Evolutionary conservation across 1,140 invertebrate genomes (phyloP), one percentile per base, ranked within the genome.

Genomic region (Neodiprion pinetum): DNA sequence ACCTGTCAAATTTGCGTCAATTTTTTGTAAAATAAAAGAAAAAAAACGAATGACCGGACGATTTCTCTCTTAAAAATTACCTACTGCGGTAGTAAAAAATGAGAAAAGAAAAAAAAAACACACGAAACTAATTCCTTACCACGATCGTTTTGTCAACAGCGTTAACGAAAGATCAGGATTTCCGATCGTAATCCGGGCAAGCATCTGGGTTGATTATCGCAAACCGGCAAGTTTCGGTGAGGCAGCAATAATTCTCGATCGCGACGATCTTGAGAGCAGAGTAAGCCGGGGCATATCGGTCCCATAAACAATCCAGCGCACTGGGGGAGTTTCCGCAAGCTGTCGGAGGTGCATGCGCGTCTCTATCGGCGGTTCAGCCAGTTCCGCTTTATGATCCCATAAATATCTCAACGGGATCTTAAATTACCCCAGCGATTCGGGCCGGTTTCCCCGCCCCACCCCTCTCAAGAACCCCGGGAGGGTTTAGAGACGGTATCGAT

Each of bases 401-500:
- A 86, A 86, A 85, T 85, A 86, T 86, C 79, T 84, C 83, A 84
- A 85, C 84, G 80, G 78, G 78, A 79, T 84, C 82, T 83, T 84
- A 83, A 86, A 86, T 85, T 84, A 84, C 78, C 78, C 73, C 75
- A 10, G 9, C 69, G 47, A 70, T 74, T 28, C 53, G 49, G 53
- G 67, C 23, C 69, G 12, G 70, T 71, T 40, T 68, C 53, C 71
- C 68, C 40, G 3, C 71, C 50, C 48, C 71, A 9, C 21, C 48
- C 28, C 49, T 47, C 28, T 53, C 17, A 17, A 21, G 12, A 14
- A 61, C 40, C 10, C 11, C 9, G n/a, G 5, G 21, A 23, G n/a
- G 8, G 67, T 72, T 72, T 48, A 65, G 17, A 50, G 0, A 50
- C 47, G 50, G 17, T 53, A 66, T 61, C 53, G 28, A 71, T 65